These are phyloP conservation scores for Pseudoatta argentina DNA, from an alignment of 1,140 invertebrate species.

Conservation along the genomic window DNA sequence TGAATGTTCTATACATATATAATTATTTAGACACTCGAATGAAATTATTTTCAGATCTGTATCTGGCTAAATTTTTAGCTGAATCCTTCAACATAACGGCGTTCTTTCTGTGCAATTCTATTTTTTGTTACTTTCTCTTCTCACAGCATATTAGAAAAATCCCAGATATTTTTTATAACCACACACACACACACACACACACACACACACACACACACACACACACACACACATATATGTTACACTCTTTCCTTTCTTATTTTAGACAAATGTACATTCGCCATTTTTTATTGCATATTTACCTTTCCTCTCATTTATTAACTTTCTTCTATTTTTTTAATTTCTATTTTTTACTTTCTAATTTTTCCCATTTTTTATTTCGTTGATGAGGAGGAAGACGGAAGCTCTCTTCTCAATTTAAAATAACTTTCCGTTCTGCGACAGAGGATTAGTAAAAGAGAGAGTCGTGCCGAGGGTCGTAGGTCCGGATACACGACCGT, in stretches of 20 bases:
- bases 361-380: not conserved
- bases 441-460: conserved; percentile 2
- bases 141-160: not conserved
- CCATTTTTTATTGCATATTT: not conserved
- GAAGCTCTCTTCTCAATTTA: not conserved
- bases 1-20: no score
- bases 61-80: no score
- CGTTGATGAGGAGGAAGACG: not conserved
- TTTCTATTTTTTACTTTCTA: not conserved
- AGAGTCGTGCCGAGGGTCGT: not conserved
- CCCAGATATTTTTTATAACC: not conserved
- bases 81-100: no score
- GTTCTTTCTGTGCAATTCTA: not conserved
- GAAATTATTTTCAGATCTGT: no score
- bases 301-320: not conserved
- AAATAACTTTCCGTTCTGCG: not conserved
- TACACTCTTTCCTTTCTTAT: not conserved
- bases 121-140: not conserved
- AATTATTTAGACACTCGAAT: no score
- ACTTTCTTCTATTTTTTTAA: not conserved
- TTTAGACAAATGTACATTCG: not conserved
- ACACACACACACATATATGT: not conserved
- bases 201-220: no score
- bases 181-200: not conserved
- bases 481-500: conserved; percentile 25